Percentiles rank a stretch among this genome's conserved stretches.
These are phyloP conservation scores for Parazoanthus swiftii DNA, from an alignment of 92 coral and sea anemone genomes.

Conservation along the genomic window DNA sequence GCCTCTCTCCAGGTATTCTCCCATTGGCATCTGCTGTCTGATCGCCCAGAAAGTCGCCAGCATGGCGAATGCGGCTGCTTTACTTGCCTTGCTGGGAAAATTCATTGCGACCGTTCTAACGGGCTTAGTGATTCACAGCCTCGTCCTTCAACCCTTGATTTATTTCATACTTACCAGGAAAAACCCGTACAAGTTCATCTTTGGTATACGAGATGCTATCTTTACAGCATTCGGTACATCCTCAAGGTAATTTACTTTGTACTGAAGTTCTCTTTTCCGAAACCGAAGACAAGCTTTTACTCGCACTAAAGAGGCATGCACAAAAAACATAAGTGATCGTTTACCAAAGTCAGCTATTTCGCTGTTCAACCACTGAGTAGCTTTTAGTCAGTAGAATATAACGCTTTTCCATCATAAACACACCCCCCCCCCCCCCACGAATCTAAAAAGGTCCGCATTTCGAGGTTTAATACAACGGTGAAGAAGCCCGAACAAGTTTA, in stretches of 20 bases:
- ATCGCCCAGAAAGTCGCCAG: constrained; percentile 47
- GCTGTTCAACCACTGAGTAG: too few species aligned
- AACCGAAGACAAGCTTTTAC: background rate
- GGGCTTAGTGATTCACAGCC: constrained; percentile 47
- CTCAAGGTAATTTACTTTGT: constrained; percentile 34
- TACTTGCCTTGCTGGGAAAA: constrained; percentile 33
- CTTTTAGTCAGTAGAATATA: too few species aligned
- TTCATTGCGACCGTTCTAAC: constrained; percentile 50
- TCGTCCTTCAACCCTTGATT: constrained; percentile 36
- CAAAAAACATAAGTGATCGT: too few species aligned
- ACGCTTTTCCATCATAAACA: too few species aligned
- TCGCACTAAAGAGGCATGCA: too few species aligned
- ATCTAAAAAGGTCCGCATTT: too few species aligned
- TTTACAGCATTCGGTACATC: constrained; percentile 53
- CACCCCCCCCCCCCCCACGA: too few species aligned
- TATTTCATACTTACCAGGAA: constrained; percentile 40
- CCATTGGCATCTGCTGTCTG: constrained; percentile 38
- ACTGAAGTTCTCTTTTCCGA: too few species aligned
- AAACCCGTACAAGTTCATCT: constrained; percentile 46
- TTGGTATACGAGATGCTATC: constrained; percentile 49
- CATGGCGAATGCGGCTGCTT: constrained; percentile 29
- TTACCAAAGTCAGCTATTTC: too few species aligned
- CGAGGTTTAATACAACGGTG: too few species aligned
- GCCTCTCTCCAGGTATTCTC: background rate
- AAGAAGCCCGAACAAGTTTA: too few species aligned